Evolutionary conservation across 1,140 invertebrate genomes (phyloP), one percentile per base, ranked within the genome.

Genomic region (Drosophila busckii): DNA sequence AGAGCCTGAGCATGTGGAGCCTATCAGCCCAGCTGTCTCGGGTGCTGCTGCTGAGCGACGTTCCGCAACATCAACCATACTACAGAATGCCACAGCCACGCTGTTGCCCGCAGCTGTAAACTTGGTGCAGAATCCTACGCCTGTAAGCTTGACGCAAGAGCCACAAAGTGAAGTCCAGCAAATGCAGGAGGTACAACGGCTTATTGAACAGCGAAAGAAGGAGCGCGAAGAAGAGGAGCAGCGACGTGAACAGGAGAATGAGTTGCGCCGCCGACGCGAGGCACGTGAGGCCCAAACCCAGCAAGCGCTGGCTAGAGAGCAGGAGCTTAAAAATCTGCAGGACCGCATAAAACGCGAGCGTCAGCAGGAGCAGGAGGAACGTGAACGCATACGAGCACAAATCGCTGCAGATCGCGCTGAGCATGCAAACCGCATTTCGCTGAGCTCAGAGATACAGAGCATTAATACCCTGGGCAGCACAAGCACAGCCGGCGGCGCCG

Each of bases 261-360:
- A 96, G 87, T 71, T 93, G 2, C 91, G 94, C 54, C 89, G 94
- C 4, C 89, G 94, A 2, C 89, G 91, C 59, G 78, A 91, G 13
- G 94, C 93, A 0, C 91, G 92, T 68, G 92, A 93, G 9, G 82
- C 94, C 0, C 91, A 92, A 31, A 92, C 92, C 68, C 76, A 94
- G 29, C 92, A 93, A 70, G 88, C 90, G 52, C 90, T 89, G 87
- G 92, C 93, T 62, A 90, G 94, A 22, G 94, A 96, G 2, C 89
- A 92, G 64, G 93, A 96, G 70, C 61, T 93, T 2, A 93, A 93
- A 67, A 92, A 2, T 85, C 92, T 63, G 91, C 67, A 91, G 78
- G 78, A 73, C 10, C 75, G 66, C 16, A 62, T 84, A 10, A 60
- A 61, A 0, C 68, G 89, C 60, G 92, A 93, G 28, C 93, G 91